These are phyloP conservation scores for Drosophila pseudoobscura DNA, from an alignment of 1,140 invertebrate species.

Conservation along the genomic window DNA sequence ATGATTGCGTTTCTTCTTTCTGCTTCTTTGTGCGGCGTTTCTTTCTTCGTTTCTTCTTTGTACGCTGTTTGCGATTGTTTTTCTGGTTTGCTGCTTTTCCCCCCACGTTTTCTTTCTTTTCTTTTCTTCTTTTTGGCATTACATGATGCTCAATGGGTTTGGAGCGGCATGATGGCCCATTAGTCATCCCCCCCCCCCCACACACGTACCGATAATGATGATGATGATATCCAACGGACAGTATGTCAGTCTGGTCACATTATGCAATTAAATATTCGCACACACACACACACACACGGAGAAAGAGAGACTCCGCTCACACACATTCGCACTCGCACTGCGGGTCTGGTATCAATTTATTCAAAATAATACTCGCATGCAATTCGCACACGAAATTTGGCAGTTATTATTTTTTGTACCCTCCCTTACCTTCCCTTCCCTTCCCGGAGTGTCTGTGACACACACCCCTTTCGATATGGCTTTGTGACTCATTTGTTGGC, in stretches of 20 bases:
- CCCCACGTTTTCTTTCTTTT: conserved; percentile 16
- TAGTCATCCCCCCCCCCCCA: conserved; percentile 37
- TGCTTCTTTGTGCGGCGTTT: conserved; percentile 26
- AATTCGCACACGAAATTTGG: conserved; percentile 38
- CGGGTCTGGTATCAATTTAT: too few relatives aligned
- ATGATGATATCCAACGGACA: conserved; percentile 47
- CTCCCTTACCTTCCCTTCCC: conserved; percentile 8
- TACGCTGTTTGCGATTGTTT: conserved; percentile 32
- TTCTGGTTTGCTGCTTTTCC: conserved; percentile 23
- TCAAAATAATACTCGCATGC: conserved; percentile 5
- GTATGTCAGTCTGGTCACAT: conserved; percentile 43
- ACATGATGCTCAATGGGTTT: conserved; percentile 56
- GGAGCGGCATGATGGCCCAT: conserved; percentile 38
- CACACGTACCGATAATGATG: conserved; percentile 28
- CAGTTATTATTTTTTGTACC: conserved; percentile 40
- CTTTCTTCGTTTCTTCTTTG: conserved; percentile 33
- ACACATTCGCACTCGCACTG: not conserved
- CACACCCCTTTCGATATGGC: not conserved
- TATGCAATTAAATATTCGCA: conserved; percentile 64
- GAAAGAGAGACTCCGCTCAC: conserved; percentile 7
- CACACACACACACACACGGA: not conserved
- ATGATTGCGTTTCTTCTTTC: too few relatives aligned
- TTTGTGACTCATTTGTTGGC: conserved; percentile 37
- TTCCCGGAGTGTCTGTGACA: not conserved
- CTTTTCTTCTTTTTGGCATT: conserved; percentile 47